phyloP scores from a whole-genome alignment of 2,797 vertebrate species.

The Crenichthys baileyi region DNA sequence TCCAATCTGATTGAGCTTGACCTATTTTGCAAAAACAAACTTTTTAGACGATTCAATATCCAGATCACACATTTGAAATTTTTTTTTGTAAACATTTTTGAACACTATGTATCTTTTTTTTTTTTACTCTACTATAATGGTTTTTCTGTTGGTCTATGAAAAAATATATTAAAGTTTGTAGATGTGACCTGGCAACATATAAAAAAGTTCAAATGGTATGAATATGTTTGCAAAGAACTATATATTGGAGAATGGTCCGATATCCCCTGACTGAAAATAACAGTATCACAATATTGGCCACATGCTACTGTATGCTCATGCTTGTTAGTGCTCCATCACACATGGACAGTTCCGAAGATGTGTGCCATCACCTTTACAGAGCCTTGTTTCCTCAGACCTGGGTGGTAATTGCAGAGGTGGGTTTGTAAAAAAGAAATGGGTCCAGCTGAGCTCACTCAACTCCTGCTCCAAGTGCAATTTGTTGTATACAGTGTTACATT shows the following conservation, averaged over 20 bases:
- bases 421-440: slow-evolving; percentile 41
- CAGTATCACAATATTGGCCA: slow-evolving; percentile 6
- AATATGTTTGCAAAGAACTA: background rate
- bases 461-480: slow-evolving; percentile 50
- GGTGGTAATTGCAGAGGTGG: slow-evolving; percentile 50
- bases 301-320: slow-evolving; percentile 18
- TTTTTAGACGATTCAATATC: too few relatives aligned
- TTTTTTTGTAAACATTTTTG: background rate
- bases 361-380: slow-evolving; percentile 56
- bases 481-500: slow-evolving; percentile 46
- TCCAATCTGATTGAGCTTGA: background rate
- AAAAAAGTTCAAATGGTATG: background rate
- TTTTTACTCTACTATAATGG: background rate
- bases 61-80: background rate
- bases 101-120: background rate
- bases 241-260: background rate
- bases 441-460: slow-evolving; percentile 41
- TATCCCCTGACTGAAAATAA: slow-evolving; percentile 3
- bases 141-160: background rate
- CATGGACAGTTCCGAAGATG: slow-evolving; percentile 30
- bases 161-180: background rate
- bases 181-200: too few relatives aligned
- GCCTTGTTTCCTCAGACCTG: slow-evolving; percentile 27
- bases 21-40: background rate
- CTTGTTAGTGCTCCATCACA: slow-evolving; percentile 39